Conservation (phyloP, 1,140 invertebrate species). For the Delia radicum region DNA sequence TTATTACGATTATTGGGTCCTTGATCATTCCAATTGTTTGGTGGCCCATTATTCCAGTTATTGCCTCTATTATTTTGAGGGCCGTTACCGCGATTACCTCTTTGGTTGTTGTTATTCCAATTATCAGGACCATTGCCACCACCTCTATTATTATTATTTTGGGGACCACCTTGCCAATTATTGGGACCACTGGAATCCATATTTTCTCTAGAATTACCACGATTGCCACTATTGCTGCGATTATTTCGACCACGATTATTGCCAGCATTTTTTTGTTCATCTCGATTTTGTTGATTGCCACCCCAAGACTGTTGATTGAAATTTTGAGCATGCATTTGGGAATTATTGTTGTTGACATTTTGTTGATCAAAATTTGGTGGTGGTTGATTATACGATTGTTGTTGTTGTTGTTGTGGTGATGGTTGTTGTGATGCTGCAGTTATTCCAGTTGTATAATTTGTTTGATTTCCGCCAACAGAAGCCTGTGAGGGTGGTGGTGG, state of each 20-base stretch:
- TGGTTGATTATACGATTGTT: slow-evolving; percentile 15
- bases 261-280: not conserved
- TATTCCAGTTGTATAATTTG: not conserved
- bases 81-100: slow-evolving; percentile 17
- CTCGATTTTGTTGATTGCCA: not conserved
- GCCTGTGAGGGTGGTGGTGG: slow-evolving; percentile 59
- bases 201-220: not conserved
- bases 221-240: not conserved
- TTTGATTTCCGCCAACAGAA: not conserved
- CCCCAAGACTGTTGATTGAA: slow-evolving; percentile 1
- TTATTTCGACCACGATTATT: not conserved
- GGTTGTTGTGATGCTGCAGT: slow-evolving; percentile 24
- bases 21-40: slow-evolving; percentile 29
- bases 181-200: not conserved
- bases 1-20: not conserved
- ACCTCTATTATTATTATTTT: not conserved
- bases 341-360: slow-evolving; percentile 11
- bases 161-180: slow-evolving; percentile 11
- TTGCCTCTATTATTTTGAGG: not conserved
- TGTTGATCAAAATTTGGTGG: slow-evolving; percentile 20
- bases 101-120: slow-evolving; percentile 21
- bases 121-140: not conserved
- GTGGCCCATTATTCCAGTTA: slow-evolving; percentile 30
- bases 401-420: slow-evolving; percentile 25
- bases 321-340: not conserved